Conservation (phyloP, 64 coral and sea anemone species). For the Anthopleura sola region DNA sequence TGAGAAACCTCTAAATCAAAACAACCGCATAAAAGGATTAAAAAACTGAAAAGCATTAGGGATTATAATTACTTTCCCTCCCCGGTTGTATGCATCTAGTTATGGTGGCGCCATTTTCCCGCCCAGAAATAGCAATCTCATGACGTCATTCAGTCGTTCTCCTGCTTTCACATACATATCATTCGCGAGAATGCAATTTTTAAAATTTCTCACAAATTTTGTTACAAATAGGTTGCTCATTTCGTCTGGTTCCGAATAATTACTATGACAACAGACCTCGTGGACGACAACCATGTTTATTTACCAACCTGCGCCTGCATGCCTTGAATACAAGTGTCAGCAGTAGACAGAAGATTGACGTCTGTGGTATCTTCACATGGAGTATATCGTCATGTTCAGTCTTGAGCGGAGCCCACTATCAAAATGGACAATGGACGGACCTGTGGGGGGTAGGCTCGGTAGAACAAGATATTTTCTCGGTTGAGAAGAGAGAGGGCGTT, state of each 20-base stretch:
- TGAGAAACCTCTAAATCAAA: too few relatives aligned
- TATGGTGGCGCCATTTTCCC: neutral
- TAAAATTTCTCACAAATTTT: neutral
- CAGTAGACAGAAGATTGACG: slow-evolving; percentile 25
- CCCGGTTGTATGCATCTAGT: too few relatives aligned
- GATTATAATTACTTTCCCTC: neutral
- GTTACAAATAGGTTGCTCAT: neutral
- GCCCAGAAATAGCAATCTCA: neutral
- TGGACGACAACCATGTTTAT: neutral
- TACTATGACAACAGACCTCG: slow-evolving; percentile 1
- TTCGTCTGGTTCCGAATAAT: slow-evolving; percentile 3
- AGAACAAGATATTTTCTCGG: neutral
- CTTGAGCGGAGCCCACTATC: neutral
- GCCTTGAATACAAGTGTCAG: slow-evolving; percentile 2
- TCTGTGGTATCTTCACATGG: slow-evolving; percentile 24
- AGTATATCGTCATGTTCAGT: neutral
- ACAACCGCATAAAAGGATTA: too few relatives aligned
- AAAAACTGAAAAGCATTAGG: too few relatives aligned
- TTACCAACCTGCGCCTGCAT: neutral
- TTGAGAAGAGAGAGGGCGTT: neutral
- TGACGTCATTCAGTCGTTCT: neutral
- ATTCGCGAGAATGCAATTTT: too few relatives aligned
- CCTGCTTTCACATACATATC: neutral
- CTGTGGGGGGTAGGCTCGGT: neutral
- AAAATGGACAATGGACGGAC: slow-evolving; percentile 3